Base-by-base conservation (phyloP, 2,113 vertebrate genomes). In the Piprites chloris region DNA sequence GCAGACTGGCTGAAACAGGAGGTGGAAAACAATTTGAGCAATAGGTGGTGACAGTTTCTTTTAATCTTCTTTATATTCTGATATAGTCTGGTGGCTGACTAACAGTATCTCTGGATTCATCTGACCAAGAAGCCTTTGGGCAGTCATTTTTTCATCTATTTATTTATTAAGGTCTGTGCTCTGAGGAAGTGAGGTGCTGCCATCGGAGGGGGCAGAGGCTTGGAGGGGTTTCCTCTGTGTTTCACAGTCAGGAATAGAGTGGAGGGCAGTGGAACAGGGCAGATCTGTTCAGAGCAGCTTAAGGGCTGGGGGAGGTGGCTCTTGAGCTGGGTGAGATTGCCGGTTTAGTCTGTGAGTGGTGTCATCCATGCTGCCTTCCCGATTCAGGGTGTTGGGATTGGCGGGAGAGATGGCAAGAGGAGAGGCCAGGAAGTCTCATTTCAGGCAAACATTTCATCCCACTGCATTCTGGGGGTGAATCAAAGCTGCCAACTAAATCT, bases 11-110 rank as follows among this genome's bases (percentile, higher is more conserved):
- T 78, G 65, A 8, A 58, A 23, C 52, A 47, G 78, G 90, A 91
- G 68, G 74, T 26, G 16, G 71, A 44, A 77, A 67, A 56, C 37
- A 26, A 69, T 82, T 65, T 82, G 46, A 79, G 74, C 90, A 46
- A 58, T 73, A 76, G 94, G 90, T 94, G 95, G 58, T 91, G 94
- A 85, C 88, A 76, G 92, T 63, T 93, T 21, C 96, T 93, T 82
- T 93, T 91, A 59, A 52, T 68, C 41, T 74, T 75, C 46, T 15
- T 62, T 62, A 41, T 28, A 22, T 73, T 58, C 73, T 46, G 59
- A 8, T 58, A 82, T 58, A 37, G 50, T 71, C 71, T 27, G 37
- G 69, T 59, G 77, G 47, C 73, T 81, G 87, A n/a, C 87, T 83
- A 67, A 26, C n/a, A 19, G 1, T 69, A 58, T 92, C 93, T 92